Conservation (phyloP, 2,113 vertebrate genomes). For the Oncorhynchus tshawytscha region DNA sequence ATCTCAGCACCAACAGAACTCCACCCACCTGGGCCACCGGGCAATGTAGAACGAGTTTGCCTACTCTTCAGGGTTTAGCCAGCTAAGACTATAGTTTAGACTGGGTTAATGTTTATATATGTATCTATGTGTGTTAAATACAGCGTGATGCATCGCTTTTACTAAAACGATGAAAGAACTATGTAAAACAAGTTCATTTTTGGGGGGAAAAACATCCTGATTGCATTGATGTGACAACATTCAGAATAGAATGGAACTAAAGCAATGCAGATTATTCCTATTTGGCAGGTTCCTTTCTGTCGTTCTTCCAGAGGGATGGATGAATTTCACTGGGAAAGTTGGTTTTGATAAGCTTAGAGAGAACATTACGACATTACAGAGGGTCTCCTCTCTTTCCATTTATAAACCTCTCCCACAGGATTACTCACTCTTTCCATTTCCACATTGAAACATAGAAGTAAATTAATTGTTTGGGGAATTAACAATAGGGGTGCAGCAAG, state of each 20-base stretch:
- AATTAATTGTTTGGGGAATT: constrained; percentile 30
- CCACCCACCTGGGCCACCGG: too few species aligned
- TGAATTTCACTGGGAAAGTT: constrained; percentile 56
- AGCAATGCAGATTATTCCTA: background rate
- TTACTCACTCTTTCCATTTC: constrained; percentile 57
- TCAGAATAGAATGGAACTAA: background rate
- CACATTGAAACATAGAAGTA: constrained; percentile 40
- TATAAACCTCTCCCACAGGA: constrained; percentile 49
- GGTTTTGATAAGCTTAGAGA: constrained; percentile 57
- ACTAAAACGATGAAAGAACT: background rate
- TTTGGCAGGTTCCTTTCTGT: constrained; percentile 27
- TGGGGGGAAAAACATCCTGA: background rate
- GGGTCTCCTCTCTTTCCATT: constrained; percentile 41
- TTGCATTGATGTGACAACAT: background rate
- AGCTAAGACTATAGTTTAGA: background rate
- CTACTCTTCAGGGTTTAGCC: background rate
- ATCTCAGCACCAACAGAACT: too few species aligned
- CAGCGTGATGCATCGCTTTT: background rate
- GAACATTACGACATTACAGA: constrained; percentile 59
- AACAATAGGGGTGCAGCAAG: too few species aligned
- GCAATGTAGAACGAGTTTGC: too few species aligned
- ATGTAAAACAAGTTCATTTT: background rate
- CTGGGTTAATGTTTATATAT: background rate
- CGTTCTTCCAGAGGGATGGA: constrained; percentile 41
- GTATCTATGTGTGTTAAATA: background rate